phyloP scores from a whole-genome alignment of 64 coral and sea anemone genomes.

The Actinia equina region DNA sequence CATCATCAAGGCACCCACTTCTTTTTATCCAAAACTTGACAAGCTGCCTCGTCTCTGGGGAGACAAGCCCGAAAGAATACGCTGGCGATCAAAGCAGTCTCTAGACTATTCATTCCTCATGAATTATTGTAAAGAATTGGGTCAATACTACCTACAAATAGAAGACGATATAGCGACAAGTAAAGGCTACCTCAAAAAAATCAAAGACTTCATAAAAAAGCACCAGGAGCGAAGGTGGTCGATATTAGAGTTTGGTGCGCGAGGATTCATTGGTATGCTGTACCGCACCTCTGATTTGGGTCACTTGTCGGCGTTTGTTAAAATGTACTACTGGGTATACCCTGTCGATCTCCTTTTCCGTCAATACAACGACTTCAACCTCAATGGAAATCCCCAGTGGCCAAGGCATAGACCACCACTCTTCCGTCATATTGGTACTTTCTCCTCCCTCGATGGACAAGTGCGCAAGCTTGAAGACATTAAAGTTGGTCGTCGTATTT shows the following conservation, averaged over 20 bases:
- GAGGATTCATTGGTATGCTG: constrained; percentile 67
- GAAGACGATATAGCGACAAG: constrained; percentile 52
- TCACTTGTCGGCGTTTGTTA: constrained; percentile 36
- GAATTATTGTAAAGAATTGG: constrained; percentile 40
- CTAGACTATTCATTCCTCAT: constrained; percentile 60
- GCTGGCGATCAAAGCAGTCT: constrained; percentile 57
- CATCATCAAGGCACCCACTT: constrained; percentile 18
- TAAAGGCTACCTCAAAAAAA: constrained; percentile 36
- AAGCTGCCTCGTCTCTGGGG: constrained; percentile 47
- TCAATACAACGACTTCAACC: constrained; percentile 61
- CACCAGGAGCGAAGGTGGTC: constrained; percentile 45
- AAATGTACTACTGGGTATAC: constrained; percentile 60
- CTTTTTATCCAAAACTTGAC: constrained; percentile 20
- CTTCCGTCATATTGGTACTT: constrained; percentile 50
- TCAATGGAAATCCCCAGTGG: constrained; percentile 53
- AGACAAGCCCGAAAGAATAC: constrained; percentile 44
- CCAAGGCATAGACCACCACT: constrained; percentile 43
- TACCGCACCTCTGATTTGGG: constrained; percentile 29
- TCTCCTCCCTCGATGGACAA: constrained; percentile 43
- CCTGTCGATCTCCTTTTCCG: constrained; percentile 55
- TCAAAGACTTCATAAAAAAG: constrained; percentile 30
- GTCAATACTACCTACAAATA: constrained; percentile 49
- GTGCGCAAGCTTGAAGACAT: constrained; percentile 48
- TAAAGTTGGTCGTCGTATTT: neutral
- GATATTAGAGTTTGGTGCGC: constrained; percentile 63